These are phyloP conservation scores for Cheilinus undulatus DNA, from an alignment of 2,113 vertebrate genomes.

Conservation along the genomic window DNA sequence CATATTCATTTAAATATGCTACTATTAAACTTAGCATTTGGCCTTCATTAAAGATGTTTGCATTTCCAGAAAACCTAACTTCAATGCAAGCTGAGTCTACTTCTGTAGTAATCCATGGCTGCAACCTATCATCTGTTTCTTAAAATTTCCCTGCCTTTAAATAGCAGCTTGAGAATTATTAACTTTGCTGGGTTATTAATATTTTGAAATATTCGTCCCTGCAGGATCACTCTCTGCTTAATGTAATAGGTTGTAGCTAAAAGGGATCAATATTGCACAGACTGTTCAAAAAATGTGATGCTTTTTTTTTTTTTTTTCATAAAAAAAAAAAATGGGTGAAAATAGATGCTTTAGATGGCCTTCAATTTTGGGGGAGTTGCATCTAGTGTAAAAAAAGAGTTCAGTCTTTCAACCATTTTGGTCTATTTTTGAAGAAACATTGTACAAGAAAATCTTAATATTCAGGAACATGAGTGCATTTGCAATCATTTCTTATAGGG, in stretches of 20 bases:
- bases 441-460: no score
- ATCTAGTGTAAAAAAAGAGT: no score
- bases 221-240: neutral
- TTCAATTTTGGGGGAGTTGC: no score
- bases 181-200: slow-evolving; percentile 2
- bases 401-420: no score
- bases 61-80: neutral
- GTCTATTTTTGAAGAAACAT: no score
- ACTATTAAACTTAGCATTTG: neutral
- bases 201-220: slow-evolving; percentile 1
- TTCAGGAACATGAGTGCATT: no score
- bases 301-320: neutral
- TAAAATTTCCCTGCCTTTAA: no score
- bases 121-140: neutral
- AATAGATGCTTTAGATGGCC: no score
- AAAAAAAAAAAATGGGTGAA: no score
- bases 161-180: neutral
- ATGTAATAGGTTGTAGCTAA: neutral
- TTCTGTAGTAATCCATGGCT: neutral
- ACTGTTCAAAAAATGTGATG: neutral
- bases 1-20: neutral
- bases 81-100: neutral
- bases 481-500: no score
- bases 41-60: neutral
- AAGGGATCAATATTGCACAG: neutral